Evolutionary conservation across 2,113 vertebrate genomes (phyloP).

Genomic region (Sus scrofa): T2T-Sscrofa CM000826.6:127397501-127398000

Average conservation of each 20-base stretch:
- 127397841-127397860: not conserved
- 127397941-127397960: conserved; percentile 34
- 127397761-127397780: not conserved
- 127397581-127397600: not conserved
- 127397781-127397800: not conserved
- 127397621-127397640: conserved; percentile 23
- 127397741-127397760: not conserved
- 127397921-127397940: conserved; percentile 49
- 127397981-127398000: conserved; percentile 62
- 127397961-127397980: conserved; percentile 35
- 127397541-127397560: not conserved
- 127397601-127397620: not conserved
- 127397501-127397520: not conserved
- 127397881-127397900: not conserved
- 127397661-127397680: conserved; percentile 19
- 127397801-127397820: not conserved
- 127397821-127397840: not conserved
- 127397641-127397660: not conserved
- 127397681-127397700: not conserved
- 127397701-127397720: not conserved
- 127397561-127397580: not conserved
- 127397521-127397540: not conserved
- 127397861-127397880: not conserved
- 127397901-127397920: not conserved
- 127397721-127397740: not conserved